Evolutionary conservation across 2,113 vertebrate genomes (phyloP).

Genomic region (Rhagologus leucostigma): DNA sequence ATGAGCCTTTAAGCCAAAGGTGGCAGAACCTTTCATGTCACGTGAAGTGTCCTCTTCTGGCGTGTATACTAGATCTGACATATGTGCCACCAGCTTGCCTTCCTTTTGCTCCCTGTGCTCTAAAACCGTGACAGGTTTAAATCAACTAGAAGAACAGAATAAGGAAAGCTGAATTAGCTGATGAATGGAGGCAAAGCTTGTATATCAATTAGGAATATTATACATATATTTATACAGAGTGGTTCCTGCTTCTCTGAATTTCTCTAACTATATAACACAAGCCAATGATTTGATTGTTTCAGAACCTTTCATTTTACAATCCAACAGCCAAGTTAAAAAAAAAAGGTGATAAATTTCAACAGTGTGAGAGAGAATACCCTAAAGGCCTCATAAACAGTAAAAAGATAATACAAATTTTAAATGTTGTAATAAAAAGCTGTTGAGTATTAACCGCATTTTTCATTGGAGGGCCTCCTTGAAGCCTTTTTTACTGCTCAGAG

Average conservation of each 20-base stretch:
- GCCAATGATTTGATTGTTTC: background rate
- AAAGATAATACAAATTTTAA: background rate
- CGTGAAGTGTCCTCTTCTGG: background rate
- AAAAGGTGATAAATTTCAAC: background rate
- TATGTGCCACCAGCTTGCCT: background rate
- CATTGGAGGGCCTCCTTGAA: background rate
- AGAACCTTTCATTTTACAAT: background rate
- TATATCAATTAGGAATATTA: background rate
- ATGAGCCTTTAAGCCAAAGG: background rate
- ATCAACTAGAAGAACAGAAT: background rate
- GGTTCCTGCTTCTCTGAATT: background rate
- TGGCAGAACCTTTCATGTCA: background rate
- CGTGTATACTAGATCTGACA: background rate
- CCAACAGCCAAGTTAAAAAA: background rate
- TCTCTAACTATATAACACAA: background rate
- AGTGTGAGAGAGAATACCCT: background rate
- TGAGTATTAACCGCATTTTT: background rate
- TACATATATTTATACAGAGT: background rate
- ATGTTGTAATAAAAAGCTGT: conserved; percentile 6
- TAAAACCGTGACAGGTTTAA: background rate
- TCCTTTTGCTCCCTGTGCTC: background rate
- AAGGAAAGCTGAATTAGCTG: background rate
- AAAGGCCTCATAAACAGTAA: background rate
- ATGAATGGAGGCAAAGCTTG: background rate
- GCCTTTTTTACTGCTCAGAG: background rate